Percentiles rank a stretch among this genome's conserved stretches.
These are phyloP conservation scores for Prochilodus magdalenae DNA, from an alignment of 2,113 vertebrate genomes.

Conservation along the genomic window DNA sequence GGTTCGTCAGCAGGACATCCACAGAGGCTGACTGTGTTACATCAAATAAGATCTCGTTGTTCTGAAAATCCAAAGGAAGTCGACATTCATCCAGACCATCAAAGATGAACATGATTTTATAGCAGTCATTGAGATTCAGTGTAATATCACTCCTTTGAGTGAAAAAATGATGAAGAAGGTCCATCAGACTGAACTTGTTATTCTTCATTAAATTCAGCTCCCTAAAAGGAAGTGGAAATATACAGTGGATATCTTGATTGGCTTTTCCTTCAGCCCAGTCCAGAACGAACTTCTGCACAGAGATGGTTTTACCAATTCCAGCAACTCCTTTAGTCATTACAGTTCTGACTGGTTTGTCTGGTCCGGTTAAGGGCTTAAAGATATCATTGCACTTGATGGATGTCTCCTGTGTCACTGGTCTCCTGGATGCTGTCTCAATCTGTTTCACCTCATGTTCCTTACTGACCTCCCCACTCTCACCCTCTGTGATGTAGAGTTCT, in stretches of 20 bases:
- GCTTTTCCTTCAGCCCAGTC: neutral
- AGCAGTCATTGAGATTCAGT: neutral
- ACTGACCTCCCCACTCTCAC: neutral
- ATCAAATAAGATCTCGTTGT: neutral
- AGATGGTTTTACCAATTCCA: neutral
- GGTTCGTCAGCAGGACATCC: neutral
- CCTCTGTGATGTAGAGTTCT: slow-evolving; percentile 43
- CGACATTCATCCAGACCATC: neutral
- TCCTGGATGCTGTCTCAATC: neutral
- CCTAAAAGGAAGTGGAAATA: neutral
- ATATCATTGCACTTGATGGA: neutral
- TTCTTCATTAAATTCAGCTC: neutral
- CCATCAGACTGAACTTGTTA: neutral
- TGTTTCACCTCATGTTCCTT: neutral
- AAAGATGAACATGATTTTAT: neutral
- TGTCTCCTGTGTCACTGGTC: neutral
- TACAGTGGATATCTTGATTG: neutral
- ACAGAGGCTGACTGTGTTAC: neutral
- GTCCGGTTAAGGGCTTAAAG: neutral
- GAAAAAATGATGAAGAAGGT: neutral
- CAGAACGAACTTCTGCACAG: neutral
- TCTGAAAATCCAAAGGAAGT: neutral
- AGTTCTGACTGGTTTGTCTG: neutral
- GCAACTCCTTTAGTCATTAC: neutral
- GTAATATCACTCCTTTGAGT: neutral